Base-by-base conservation (phyloP, 2,888 invertebrate species). In the Parnassius glacialis region DNA sequence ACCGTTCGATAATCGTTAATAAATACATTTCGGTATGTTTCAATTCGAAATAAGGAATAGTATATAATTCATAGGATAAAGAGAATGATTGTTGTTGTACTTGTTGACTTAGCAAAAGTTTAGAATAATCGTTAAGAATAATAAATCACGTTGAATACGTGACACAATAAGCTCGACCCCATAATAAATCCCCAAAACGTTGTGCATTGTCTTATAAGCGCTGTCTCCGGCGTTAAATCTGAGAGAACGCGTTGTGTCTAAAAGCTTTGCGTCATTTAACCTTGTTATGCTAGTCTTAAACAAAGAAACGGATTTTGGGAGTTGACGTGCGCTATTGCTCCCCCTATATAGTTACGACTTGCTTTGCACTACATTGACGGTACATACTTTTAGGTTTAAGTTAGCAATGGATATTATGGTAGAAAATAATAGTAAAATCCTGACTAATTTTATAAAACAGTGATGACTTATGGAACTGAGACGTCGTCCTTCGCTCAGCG, bases 201-300 rank as follows among this genome's bases (percentile, higher is more conserved):
- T 73, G 68, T 71, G 72, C 75, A 80, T 75, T 76, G 74, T 79
- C 69, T 73, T 70, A 65, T 71, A 74, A 75, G 71, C 73, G 69
- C 65, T 71, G 69, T 72, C 74, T 68, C 72, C 75, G 72, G 70
- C 73, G 74, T 80, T 76, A 79, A 81, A 83, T 80, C 77, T 75
- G 70, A 65, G 69, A 70, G 70, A 80, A 79, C 80, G 75, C 81
- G 82, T 81, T 81, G 74, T 73, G 79, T 80, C 83, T 87, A 83
- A 87, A 86, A 87, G 87, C 85, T 84, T 87, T 82, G 73, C 71
- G 81, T 78, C 82, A 81, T 85, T 82, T 78, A 82, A 77, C 75
- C 74, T 75, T 75, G 76, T 82, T 80, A 79, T 74, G 73, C 73
- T 74, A 80, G 76, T 74, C 70, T 73, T 61, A 64, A 70, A 79